Evolutionary conservation across 2,113 vertebrate genomes (phyloP).

Genomic region (Pholis gunnellus): DNA sequence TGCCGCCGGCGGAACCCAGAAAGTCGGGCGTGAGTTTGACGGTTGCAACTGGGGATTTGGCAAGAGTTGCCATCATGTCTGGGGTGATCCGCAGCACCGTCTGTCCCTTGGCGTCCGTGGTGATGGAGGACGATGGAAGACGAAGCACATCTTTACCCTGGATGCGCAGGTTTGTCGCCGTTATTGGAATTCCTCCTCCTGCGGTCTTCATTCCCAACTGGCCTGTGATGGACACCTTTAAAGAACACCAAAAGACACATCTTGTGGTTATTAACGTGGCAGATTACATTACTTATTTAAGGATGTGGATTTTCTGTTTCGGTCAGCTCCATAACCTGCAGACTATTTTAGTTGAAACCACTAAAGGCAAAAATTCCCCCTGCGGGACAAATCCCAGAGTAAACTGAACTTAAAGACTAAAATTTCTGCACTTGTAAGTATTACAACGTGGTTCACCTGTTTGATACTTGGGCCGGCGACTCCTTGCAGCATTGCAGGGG

Average conservation of each 20-base stretch:
- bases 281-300: background rate
- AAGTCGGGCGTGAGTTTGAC: slow-evolving; percentile 97
- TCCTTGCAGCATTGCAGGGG: slow-evolving; percentile 90
- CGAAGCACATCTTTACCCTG: slow-evolving; percentile 97
- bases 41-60: slow-evolving; percentile 95
- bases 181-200: slow-evolving; percentile 88
- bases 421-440: background rate
- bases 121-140: slow-evolving; percentile 95
- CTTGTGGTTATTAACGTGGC: background rate
- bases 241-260: background rate
- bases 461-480: slow-evolving; percentile 92
- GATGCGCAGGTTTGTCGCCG: slow-evolving; percentile 94
- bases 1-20: slow-evolving; percentile 86
- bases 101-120: slow-evolving; percentile 96
- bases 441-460: slow-evolving; percentile 84
- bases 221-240: slow-evolving; percentile 94
- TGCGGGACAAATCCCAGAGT: background rate
- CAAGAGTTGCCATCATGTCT: slow-evolving; percentile 98
- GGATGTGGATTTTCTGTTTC: background rate
- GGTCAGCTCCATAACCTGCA: background rate
- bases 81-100: slow-evolving; percentile 97
- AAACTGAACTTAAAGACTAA: background rate
- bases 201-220: slow-evolving; percentile 92
- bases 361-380: background rate
- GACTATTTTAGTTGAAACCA: background rate